Evolutionary conservation across 2,888 invertebrate genomes (phyloP).

Genomic region (Chironomus tentans): DNA sequence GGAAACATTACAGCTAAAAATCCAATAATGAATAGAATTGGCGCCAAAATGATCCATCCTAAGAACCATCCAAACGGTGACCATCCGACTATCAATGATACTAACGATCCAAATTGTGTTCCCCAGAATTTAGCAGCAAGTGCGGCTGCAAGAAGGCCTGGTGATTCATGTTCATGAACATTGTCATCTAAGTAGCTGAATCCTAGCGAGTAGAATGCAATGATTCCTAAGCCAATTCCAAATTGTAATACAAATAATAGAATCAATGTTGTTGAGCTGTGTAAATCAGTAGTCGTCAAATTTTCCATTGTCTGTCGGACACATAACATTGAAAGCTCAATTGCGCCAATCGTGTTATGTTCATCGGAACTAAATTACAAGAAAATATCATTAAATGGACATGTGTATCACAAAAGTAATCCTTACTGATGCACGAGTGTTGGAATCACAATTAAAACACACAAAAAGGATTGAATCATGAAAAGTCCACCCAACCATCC

Average conservation of each 20-base stretch:
- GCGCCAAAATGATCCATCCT: constrained; percentile 47
- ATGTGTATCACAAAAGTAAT: background rate
- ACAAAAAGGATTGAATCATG: constrained; percentile 47
- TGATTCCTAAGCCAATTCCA: constrained; percentile 42
- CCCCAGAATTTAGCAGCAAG: constrained; percentile 39
- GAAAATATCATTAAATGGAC: too few species aligned
- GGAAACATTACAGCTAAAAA: constrained; percentile 49
- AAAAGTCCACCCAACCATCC: constrained; percentile 50
- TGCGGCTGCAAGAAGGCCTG: constrained; percentile 42
- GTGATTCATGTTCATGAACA: constrained; percentile 44
- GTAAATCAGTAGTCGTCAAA: constrained; percentile 25
- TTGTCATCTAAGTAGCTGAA: constrained; percentile 55
- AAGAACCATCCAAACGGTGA: constrained; percentile 40
- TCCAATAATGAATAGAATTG: constrained; percentile 43
- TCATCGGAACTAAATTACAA: constrained; percentile 16
- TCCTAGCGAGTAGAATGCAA: constrained; percentile 48
- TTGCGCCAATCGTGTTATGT: constrained; percentile 9
- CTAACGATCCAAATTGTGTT: constrained; percentile 38
- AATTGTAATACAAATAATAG: constrained; percentile 46
- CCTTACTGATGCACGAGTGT: constrained; percentile 43
- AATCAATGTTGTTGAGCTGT: constrained; percentile 39
- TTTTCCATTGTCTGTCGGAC: constrained; percentile 21
- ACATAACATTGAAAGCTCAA: constrained; percentile 31
- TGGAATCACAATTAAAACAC: constrained; percentile 47
- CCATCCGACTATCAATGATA: constrained; percentile 37